Percentiles rank a stretch among this genome's conserved stretches.
These are phyloP conservation scores for Mycalesis mineus DNA, from an alignment of 2,888 invertebrate genomes.

Conservation along the genomic window DNA sequence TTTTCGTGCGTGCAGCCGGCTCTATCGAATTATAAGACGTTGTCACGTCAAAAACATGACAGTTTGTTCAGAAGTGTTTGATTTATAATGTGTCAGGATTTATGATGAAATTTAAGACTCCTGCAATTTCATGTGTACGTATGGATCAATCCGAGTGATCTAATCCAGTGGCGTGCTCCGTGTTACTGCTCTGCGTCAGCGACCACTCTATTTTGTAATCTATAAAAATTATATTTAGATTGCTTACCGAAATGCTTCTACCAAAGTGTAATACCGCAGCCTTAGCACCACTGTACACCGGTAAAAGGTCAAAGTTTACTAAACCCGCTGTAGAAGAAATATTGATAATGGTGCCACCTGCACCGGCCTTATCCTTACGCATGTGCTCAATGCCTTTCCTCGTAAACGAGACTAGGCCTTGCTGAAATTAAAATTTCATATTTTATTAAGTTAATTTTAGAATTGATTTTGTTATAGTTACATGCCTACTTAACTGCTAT, in stretches of 20 bases:
- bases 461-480: neutral
- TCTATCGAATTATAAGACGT: too few relatives aligned
- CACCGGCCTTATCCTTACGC: constrained; percentile 60
- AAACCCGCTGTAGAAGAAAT: constrained; percentile 59
- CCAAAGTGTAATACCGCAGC: constrained; percentile 66
- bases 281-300: constrained; percentile 63
- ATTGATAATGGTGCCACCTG: constrained; percentile 61
- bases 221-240: neutral
- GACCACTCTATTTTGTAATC: too few relatives aligned
- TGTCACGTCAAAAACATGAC: too few relatives aligned
- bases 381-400: constrained; percentile 58
- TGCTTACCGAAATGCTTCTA: constrained; percentile 31
- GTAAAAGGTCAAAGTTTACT: constrained; percentile 47
- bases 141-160: too few relatives aligned
- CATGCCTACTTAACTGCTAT: too few relatives aligned
- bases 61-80: too few relatives aligned
- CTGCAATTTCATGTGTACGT: too few relatives aligned
- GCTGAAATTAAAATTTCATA: constrained; percentile 37
- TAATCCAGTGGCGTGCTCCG: too few relatives aligned
- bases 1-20: too few relatives aligned
- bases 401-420: constrained; percentile 65
- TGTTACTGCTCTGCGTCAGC: too few relatives aligned
- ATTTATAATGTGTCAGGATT: too few relatives aligned
- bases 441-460: neutral
- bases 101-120: too few relatives aligned